A percentile compares a stretch with the other conserved stretches of the same genome.
phyloP scores from a whole-genome alignment of 2,797 vertebrate genomes.

The Bufotes viridis region DNA sequence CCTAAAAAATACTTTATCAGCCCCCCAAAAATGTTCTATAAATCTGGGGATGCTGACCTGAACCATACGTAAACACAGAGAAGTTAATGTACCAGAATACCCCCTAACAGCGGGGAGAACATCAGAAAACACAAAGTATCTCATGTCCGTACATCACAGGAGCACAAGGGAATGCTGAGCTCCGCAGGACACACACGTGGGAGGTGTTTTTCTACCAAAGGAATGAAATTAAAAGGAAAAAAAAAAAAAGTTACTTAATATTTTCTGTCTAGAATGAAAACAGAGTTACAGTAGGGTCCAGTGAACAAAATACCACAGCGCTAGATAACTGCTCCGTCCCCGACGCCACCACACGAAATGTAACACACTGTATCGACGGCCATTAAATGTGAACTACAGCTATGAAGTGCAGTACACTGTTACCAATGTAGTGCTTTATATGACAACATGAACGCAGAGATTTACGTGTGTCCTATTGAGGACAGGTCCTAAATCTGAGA shows the following conservation, averaged over 20 bases:
- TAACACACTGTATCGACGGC: background rate
- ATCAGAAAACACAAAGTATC: background rate
- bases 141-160: background rate
- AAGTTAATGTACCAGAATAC: background rate
- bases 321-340: background rate
- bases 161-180: slow-evolving; percentile 15
- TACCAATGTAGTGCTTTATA: background rate
- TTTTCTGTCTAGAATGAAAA: background rate
- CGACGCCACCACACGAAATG: background rate
- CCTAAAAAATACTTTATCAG: background rate
- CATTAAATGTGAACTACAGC: background rate
- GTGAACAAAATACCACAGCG: background rate
- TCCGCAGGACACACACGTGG: slow-evolving; percentile 8
- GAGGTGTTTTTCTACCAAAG: slow-evolving; percentile 10
- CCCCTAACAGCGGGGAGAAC: no score
- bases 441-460: no score
- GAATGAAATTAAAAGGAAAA: slow-evolving; percentile 20
- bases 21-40: background rate
- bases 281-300: background rate
- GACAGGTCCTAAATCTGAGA: no score
- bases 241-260: slow-evolving; percentile 9
- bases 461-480: no score
- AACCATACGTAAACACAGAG: background rate
- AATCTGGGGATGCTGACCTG: background rate
- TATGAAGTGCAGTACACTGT: background rate